phyloP scores from a whole-genome alignment of 2,797 vertebrate species.

The Etheostoma nigrum region DNA sequence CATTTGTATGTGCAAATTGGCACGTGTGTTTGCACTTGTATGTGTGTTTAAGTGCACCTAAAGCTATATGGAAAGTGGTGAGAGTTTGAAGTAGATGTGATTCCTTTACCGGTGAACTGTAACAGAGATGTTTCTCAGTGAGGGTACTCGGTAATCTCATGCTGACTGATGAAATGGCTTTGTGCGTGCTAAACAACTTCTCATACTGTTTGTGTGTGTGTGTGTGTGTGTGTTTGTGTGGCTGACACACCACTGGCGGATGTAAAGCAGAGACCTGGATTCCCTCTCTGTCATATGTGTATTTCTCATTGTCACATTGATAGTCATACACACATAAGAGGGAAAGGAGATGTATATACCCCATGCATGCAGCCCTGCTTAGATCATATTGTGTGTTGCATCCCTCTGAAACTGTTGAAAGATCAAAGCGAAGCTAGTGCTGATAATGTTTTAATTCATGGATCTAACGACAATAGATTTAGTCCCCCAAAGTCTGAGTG shows the following conservation, averaged over 20 bases:
- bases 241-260: constrained; percentile 8
- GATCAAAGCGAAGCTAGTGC: constrained; percentile 18
- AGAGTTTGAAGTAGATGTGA: neutral
- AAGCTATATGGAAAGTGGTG: neutral
- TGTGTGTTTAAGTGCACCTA: neutral
- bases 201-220: constrained; percentile 5
- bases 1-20: neutral
- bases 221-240: neutral
- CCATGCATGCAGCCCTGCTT: neutral
- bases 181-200: constrained; percentile 12
- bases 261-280: constrained; percentile 5
- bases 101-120: neutral
- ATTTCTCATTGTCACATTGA: neutral
- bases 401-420: constrained; percentile 1
- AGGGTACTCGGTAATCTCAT: neutral
- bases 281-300: constrained; percentile 3
- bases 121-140: constrained; percentile 1
- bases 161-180: constrained; percentile 18
- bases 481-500: constrained; percentile 3
- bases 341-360: neutral
- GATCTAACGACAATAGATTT: constrained; percentile 25
- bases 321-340: neutral
- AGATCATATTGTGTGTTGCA: neutral
- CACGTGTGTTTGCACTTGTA: neutral
- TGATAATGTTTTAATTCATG: constrained; percentile 18